Percentiles rank a stretch among this genome's conserved stretches.
Conservation (phyloP, 2,797 vertebrate species). For the Bucorvus abyssinicus region DNA sequence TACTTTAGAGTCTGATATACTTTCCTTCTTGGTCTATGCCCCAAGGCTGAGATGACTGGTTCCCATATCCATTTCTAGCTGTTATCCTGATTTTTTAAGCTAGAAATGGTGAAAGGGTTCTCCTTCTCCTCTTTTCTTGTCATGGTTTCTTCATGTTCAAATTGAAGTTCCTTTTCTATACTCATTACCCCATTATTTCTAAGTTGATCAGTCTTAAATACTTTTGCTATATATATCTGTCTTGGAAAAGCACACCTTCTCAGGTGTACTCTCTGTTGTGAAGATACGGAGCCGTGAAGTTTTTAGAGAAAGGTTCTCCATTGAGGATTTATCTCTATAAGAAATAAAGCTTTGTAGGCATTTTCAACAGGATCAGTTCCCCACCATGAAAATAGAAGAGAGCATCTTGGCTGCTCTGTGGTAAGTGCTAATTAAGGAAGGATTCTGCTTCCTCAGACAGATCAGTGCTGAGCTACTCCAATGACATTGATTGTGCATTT, state of each 20-base stretch:
- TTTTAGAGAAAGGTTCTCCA: neutral
- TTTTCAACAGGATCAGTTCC: neutral
- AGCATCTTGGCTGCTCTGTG: neutral
- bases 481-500: constrained; percentile 7
- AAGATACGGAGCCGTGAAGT: neutral
- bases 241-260: neutral
- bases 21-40: neutral
- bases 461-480: neutral
- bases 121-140: neutral
- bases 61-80: neutral
- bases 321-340: neutral
- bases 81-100: neutral
- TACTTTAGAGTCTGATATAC: neutral
- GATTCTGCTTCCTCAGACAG: neutral
- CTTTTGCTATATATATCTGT: neutral
- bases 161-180: neutral
- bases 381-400: neutral
- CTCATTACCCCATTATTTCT: neutral
- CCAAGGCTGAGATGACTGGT: neutral
- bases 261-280: neutral
- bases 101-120: neutral
- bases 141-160: neutral
- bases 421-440: constrained; percentile 10
- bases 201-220: neutral
- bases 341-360: neutral